Evolutionary conservation across 2,113 vertebrate species (phyloP), one percentile per base, ranked within the genome.

Genomic region (Melospiza melodia): DNA sequence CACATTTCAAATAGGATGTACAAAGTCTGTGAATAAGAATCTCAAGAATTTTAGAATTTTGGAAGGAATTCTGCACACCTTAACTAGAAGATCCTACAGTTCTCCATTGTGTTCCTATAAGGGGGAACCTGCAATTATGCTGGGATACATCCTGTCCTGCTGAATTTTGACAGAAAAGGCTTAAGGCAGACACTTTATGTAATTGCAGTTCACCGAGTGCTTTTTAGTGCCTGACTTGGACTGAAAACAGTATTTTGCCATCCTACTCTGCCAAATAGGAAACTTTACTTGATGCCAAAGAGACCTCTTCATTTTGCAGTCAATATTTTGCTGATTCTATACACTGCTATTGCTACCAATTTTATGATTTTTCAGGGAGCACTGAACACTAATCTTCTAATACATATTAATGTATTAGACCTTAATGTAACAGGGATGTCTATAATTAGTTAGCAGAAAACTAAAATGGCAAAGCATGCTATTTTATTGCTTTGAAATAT

Each of bases 201-300:
- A 94, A 84, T 3, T 87, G 77, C 81, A 87, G 65, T 68, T 84
- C 80, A 75, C 21, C 24, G 61, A 62, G 57, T 55, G 48, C 65
- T 75, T 94, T 94, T 57, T 78, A 44, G 44, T 96, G 87, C 66
- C 74, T 72, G 48, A 52, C 55, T 92, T 93, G 73, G 89, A 86
- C 55, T 69, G 72, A 92, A 82, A 93, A 86, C 69, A 83, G 19
- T 93, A 51, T 84, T 89, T 72, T 90, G 68, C 43, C 55, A 87
- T 81, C 68, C 63, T 80, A 23, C 43, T 81, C 63, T 77, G 78
- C 76, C 86, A 94, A 94, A 84, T 67, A 75, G 44, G 62, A 92
- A 81, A 76, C 31, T 90, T 67, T 71, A 59, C 73, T 89, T 79
- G 66, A 91, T 92, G 80, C 49, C 69, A 94, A 89, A 93, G 23